Evolutionary conservation across 2,113 vertebrate species (phyloP).

Genomic region (Cichladusa arquata): DNA sequence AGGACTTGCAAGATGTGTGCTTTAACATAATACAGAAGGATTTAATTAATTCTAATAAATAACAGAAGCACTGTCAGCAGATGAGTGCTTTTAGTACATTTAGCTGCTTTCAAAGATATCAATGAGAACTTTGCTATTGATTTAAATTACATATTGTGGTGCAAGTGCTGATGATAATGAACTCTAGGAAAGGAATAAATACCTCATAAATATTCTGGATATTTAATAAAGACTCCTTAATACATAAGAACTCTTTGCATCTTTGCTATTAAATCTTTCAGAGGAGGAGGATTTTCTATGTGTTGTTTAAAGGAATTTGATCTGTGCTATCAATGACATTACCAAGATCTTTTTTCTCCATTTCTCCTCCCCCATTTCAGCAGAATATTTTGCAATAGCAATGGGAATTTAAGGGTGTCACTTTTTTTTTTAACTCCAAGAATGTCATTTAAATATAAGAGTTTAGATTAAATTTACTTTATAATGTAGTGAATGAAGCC

Average conservation of each 20-base stretch:
- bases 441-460: neutral
- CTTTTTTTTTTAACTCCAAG: neutral
- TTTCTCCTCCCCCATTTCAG: neutral
- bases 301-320: neutral
- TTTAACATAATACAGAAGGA: neutral
- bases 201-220: neutral
- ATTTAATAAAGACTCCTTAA: neutral
- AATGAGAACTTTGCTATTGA: neutral
- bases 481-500: neutral
- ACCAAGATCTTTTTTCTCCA: neutral
- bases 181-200: neutral
- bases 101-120: neutral
- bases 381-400: neutral
- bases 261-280: neutral
- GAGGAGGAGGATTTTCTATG: neutral
- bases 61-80: neutral
- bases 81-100: conserved; percentile 1
- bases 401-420: neutral
- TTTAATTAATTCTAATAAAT: conserved; percentile 17
- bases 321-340: neutral
- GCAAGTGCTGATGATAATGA: conserved; percentile 3
- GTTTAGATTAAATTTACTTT: neutral
- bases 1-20: neutral
- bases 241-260: neutral
- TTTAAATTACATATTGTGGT: neutral